Base-by-base conservation (phyloP, 2,888 invertebrate species). In the Philopedon plagiatum region DNA sequence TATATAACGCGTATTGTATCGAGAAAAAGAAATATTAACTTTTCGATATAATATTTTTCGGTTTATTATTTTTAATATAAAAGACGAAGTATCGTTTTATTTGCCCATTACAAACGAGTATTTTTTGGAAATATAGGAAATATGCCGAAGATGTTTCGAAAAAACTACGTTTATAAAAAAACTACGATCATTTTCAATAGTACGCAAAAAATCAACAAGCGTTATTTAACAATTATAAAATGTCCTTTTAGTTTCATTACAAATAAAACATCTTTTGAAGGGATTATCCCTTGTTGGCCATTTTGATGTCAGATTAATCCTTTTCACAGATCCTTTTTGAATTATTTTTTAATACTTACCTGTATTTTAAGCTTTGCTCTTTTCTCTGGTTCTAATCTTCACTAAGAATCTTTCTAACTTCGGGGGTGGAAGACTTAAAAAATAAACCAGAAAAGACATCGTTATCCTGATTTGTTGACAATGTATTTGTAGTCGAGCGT, bases 321-420 rank as follows among this genome's bases (percentile, higher is more conserved):
- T 44, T 66, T 66, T 66, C 57, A 9, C 57, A 66, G 57, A 57
- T 57, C 37, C 39, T 37, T 66, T 23, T 56, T 32, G 32, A 65
- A 56, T 65, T 65, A 56, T 29, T 56, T 66, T 44, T 46, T 66
- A 66, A 66, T 34, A 21, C 44, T 66, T 66, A 66, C 65, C 65
- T 66, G 57, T 66, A 58, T 66, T 65, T 66, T 66, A 66, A 58
- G 65, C 65, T 57, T 57, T 66, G 57, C 65, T 66, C 65, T 66
- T 57, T 66, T 66, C 32, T 44, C 57, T 13, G 44, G 4, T 34
- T 57, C 65, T 66, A 66, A 66, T 57, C 65, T 41, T 46, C 23
- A 19, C 56, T 64, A 66, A 66, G 21, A 57, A 66, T 44, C 57
- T 39, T 44, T 66, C 44, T 66, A 32, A 44, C 44, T 66, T 13